phyloP scores from a whole-genome alignment of 92 coral and sea anemone genomes.

The Parazoanthus swiftii region DNA sequence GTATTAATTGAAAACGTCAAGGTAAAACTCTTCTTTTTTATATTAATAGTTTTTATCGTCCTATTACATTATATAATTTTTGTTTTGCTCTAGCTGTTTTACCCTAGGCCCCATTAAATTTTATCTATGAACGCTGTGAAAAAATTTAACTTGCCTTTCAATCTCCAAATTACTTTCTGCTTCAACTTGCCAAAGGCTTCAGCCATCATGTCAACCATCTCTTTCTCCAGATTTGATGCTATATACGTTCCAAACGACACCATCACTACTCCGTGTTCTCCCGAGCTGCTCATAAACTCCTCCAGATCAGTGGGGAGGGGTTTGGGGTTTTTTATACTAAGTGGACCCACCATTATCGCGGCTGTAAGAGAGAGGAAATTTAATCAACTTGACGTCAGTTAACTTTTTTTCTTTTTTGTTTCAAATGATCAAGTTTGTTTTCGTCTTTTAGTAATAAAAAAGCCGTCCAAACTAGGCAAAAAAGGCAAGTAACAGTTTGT shows the following conservation, averaged over 20 bases:
- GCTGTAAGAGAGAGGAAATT: background rate
- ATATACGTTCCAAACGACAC: slow-evolving; percentile 70
- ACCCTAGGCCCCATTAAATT: background rate
- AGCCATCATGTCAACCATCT: slow-evolving; percentile 60
- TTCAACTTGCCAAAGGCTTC: slow-evolving; percentile 66
- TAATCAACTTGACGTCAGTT: too few relatives aligned
- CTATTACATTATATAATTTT: too few relatives aligned
- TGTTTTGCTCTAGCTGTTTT: too few relatives aligned
- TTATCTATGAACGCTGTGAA: background rate
- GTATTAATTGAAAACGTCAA: too few relatives aligned
- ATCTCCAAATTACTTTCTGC: slow-evolving; percentile 71
- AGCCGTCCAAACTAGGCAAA: too few relatives aligned
- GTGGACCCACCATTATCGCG: slow-evolving; percentile 58
- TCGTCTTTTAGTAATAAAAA: too few relatives aligned
- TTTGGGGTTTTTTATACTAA: slow-evolving; percentile 38
- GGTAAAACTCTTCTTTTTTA: background rate
- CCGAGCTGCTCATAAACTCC: slow-evolving; percentile 52
- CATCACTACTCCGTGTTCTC: slow-evolving; percentile 65
- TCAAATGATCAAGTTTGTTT: too few relatives aligned
- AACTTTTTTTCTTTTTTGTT: too few relatives aligned
- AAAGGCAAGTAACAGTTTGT: too few relatives aligned
- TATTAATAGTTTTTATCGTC: background rate
- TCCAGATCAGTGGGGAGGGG: slow-evolving; percentile 55
- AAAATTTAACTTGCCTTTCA: slow-evolving; percentile 46
- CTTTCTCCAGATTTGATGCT: slow-evolving; percentile 36